A percentile compares a stretch with the other conserved stretches of the same genome.
Conservation (phyloP, 2,888 invertebrate genomes). For the Philhelius pedissequus region DNA sequence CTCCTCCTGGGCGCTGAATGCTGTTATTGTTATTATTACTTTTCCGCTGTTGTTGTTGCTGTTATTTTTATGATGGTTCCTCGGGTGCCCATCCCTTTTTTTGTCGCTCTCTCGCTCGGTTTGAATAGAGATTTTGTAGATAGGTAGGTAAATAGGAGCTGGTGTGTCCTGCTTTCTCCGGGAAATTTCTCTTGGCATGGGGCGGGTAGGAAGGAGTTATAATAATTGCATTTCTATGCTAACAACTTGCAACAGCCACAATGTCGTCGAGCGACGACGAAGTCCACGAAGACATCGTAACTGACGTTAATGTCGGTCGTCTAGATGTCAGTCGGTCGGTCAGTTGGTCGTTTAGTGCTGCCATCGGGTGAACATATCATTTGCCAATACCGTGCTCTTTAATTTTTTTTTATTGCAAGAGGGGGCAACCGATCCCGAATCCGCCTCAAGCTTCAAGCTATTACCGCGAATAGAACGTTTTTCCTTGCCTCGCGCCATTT, state of each 20-base stretch:
- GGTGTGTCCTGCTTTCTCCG: conserved; percentile 60
- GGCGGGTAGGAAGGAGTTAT: conserved; percentile 15
- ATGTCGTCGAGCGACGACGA: conserved; percentile 34
- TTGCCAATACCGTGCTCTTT: conserved; percentile 60
- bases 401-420: background rate
- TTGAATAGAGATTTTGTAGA: no score
- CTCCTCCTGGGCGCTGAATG: conserved; percentile 41
- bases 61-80: conserved; percentile 57
- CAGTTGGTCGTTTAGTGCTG: conserved; percentile 54
- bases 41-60: conserved; percentile 42
- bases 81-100: conserved; percentile 61
- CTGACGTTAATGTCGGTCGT: conserved; percentile 29
- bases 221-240: conserved; percentile 68
- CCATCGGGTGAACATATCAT: conserved; percentile 59
- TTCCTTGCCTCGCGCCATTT: conserved; percentile 25
- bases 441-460: background rate
- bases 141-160: conserved; percentile 21
- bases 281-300: background rate
- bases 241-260: conserved; percentile 67
- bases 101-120: background rate
- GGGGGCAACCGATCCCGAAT: background rate
- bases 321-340: conserved; percentile 58
- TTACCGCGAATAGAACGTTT: conserved; percentile 37
- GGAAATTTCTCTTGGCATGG: conserved; percentile 30
- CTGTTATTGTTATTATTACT: conserved; percentile 67